A percentile compares a stretch with the other conserved stretches of the same genome.
These are phyloP conservation scores for Holothuria scabra DNA, from an alignment of 53 echinoderm and acorn worm species.

Conservation along the genomic window DNA sequence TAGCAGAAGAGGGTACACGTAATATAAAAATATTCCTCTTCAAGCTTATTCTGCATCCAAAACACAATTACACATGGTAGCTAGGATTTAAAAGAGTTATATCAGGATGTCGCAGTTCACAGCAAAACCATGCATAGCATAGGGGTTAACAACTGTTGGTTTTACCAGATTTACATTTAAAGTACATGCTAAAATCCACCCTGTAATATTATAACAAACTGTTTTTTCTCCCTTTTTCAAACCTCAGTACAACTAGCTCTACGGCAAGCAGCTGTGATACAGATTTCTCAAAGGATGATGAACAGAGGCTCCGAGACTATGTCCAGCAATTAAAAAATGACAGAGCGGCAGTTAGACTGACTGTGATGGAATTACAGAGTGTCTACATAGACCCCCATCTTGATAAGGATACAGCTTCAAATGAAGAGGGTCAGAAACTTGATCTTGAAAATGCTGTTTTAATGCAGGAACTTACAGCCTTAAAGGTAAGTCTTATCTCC, in stretches of 20 bases:
- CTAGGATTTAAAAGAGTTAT: too few relatives aligned
- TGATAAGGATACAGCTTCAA: conserved; percentile 70
- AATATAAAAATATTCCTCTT: too few relatives aligned
- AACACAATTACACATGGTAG: too few relatives aligned
- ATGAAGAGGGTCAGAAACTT: conserved; percentile 82
- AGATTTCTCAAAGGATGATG: conserved; percentile 94
- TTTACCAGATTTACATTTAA: too few relatives aligned
- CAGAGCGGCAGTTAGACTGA: conserved; percentile 89
- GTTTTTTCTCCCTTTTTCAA: too few relatives aligned
- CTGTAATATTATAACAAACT: too few relatives aligned
- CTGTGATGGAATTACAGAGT: conserved; percentile 96
- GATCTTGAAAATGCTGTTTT: conserved; percentile 98
- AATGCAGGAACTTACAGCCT: conserved; percentile 96
- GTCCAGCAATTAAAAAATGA: conserved; percentile 99
- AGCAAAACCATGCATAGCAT: too few relatives aligned
- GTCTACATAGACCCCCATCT: conserved; percentile 82
- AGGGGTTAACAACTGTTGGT: too few relatives aligned
- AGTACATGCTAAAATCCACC: too few relatives aligned
- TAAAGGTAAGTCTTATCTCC: conserved; percentile 65
- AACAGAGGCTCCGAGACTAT: conserved; percentile 90
- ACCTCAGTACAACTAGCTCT: conserved; percentile 86
- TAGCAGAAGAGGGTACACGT: too few relatives aligned
- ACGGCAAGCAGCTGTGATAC: conserved; percentile 96
- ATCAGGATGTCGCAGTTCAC: too few relatives aligned
- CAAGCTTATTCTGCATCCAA: too few relatives aligned